A percentile compares a stretch with the other conserved stretches of the same genome.
phyloP scores from a whole-genome alignment of 2,113 vertebrate species.

The Hydropotes inermis region DNA sequence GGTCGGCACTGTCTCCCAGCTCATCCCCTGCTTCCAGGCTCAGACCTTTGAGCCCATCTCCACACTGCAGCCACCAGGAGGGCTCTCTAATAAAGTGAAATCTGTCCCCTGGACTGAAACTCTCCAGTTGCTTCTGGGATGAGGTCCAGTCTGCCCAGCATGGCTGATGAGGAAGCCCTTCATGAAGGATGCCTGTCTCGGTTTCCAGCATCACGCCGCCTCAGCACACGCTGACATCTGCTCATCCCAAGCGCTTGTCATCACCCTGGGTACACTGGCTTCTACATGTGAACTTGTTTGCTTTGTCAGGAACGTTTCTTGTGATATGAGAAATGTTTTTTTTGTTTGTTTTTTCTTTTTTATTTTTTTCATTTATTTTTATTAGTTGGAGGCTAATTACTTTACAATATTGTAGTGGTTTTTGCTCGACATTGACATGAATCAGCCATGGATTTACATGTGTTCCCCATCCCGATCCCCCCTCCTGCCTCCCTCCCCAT shows the following conservation, averaged over 20 bases:
- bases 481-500: too few species aligned
- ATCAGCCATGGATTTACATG: too few species aligned
- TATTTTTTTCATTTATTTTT: too few species aligned
- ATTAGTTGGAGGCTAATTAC: too few species aligned
- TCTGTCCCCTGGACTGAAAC: not conserved
- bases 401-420: too few species aligned
- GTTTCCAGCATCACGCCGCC: not conserved
- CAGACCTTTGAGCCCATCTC: not conserved
- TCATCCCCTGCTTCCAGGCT: not conserved
- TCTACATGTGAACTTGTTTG: not conserved
- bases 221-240: not conserved
- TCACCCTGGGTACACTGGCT: not conserved
- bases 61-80: not conserved
- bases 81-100: not conserved
- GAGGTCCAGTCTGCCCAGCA: not conserved
- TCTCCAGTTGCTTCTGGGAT: not conserved
- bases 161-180: not conserved
- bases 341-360: not conserved
- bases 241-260: not conserved
- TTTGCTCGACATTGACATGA: too few species aligned
- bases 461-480: too few species aligned
- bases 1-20: too few species aligned
- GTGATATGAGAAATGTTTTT: not conserved
- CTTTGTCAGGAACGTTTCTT: not conserved
- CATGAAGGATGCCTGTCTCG: not conserved